phyloP scores from a whole-genome alignment of 2,888 invertebrate species.

The Eupithecia abbreviata region DNA sequence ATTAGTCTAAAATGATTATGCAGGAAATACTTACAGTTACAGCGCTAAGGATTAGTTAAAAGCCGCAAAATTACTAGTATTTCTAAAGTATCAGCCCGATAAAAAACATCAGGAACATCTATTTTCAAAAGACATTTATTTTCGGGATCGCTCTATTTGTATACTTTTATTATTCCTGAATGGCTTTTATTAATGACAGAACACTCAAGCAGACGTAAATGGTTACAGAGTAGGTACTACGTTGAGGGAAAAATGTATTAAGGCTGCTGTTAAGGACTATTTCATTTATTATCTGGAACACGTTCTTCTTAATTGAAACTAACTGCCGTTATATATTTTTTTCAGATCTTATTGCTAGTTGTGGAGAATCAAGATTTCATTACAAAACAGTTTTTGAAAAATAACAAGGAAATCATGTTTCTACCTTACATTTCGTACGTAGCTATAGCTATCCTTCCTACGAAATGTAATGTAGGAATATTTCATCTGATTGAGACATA shows the following conservation, averaged over 20 bases:
- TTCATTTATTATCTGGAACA: conserved; percentile 50
- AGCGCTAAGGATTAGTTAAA: neutral
- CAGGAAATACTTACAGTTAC: neutral
- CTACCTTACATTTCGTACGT: neutral
- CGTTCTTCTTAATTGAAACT: conserved; percentile 47
- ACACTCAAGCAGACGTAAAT: conserved; percentile 41
- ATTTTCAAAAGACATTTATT: neutral
- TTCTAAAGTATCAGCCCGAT: neutral
- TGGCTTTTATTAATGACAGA: conserved; percentile 39
- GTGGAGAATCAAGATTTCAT: neutral
- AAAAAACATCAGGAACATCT: neutral
- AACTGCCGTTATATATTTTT: conserved; percentile 45
- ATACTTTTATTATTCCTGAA: conserved; percentile 15
- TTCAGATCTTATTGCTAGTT: conserved; percentile 14
- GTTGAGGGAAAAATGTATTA: conserved; percentile 43
- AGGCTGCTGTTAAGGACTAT: conserved; percentile 51
- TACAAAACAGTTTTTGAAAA: neutral
- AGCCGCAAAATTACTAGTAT: neutral
- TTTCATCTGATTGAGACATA: neutral
- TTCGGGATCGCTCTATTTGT: conserved; percentile 1
- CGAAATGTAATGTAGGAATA: neutral
- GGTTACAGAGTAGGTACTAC: conserved; percentile 27
- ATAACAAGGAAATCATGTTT: neutral
- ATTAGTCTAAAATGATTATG: neutral
- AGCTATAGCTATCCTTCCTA: too few relatives aligned